Evolutionary conservation across 2,797 vertebrate genomes (phyloP), one percentile per base, ranked within the genome.

Genomic region (Chaunax sp.): DNA sequence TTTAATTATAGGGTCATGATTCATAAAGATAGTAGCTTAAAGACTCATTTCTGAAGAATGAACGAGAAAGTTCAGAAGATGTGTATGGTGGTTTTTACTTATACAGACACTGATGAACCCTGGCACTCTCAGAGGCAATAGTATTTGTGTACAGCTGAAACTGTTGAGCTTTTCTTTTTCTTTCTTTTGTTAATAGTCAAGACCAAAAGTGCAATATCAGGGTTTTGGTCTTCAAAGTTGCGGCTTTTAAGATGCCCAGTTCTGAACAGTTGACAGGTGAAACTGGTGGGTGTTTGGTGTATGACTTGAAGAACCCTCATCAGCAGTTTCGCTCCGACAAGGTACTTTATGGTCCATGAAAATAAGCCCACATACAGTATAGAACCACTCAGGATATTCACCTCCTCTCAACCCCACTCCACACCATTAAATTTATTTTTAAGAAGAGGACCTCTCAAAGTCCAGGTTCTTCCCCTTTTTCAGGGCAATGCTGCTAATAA

Each of bases 361-460:
- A 94, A 96, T 94, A 85, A 88, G 78, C 88, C 88, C 87, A 90
- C 86, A 87, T 85, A 88, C 91, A 87, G 7, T 35, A 5, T 35
- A 35, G 89, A 81, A 82, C 85, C 79, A 75, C 83, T 89, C 76
- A 83, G 73, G 85, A 72, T 79, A 80, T 80, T 92, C 90, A 83
- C 87, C 87, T 90, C 81, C 86, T 72, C 85, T 89, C 88, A 87
- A 78, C 87, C 88, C 83, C 86, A 81, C 89, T 92, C 62, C 62
- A 66, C 55, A 55, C 55, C 85, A 84, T 90, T 92, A 88, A 93
- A 95, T 94, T 94, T 92, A 91, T 94, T 94, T 92, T 92, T 92
- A 93, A 95, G 92, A 90, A 92, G 90, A 85, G 83, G 64, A 77
- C 85, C 84, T 86, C 83, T 91, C 83, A 71, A 82, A 89, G 79